Evolutionary conservation across 2,797 vertebrate genomes (phyloP), one percentile per base, ranked within the genome.

Genomic region (Limnodromus scolopaceus): DNA sequence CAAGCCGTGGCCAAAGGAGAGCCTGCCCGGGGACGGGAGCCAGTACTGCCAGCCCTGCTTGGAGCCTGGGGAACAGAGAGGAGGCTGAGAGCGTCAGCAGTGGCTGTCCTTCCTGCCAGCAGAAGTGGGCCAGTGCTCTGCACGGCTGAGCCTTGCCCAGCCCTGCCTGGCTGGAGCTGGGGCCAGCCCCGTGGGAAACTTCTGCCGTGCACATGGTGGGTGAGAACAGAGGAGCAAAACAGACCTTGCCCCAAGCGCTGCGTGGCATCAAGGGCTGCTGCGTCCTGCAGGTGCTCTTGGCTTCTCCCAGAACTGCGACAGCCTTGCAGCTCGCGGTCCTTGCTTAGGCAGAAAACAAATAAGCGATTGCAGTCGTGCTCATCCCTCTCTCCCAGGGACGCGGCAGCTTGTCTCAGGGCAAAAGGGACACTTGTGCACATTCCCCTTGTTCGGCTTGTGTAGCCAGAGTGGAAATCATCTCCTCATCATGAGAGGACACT

Each of bases 241-340:
- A 32, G 38, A 28, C 30, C 19, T 46, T n/a, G 25, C 49, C 4
- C 1, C 10, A 13, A 60, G n/a, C 6, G 6, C 45, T 46, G 39
- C 54, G 2, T 3, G 34, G 39, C 34, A 38, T 27, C 3, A 5
- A 58, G 61, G 11, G 39, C 12, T 58, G 43, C 39, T 1, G 2
- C 41, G 43, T 55, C 32, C 45, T 66, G 30, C n/a, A 28, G 58
- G 48, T 32, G 24, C 28, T 77, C 30, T 49, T 27, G 41, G 39
- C 72, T 57, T 58, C 34, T 78, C 49, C 53, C 1, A 30, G 48
- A 45, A 7, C 64, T 4, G 25, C 11, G n/a, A 6, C 3, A 2
- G 46, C 34, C 48, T 78, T 65, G 14, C 34, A 53, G 68, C 51
- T 64, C 3, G 0, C 1, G 1, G 6, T 25, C 14, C n/a, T 30